A percentile compares a stretch with the other conserved stretches of the same genome.
These are phyloP conservation scores for Cryptotermes secundus DNA, from an alignment of 1,140 invertebrate species.

Conservation along the genomic window DNA sequence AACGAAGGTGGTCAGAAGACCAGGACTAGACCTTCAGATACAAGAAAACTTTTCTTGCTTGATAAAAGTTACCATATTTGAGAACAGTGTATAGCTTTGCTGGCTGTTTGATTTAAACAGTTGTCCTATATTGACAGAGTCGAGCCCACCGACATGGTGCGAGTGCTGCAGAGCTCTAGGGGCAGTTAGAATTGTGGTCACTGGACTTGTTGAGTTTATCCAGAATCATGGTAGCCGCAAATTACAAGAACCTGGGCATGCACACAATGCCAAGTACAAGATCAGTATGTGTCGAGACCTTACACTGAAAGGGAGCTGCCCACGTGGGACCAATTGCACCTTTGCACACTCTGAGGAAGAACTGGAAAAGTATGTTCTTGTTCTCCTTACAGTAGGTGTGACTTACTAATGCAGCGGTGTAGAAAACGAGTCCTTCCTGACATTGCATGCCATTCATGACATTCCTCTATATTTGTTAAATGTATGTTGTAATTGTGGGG, in stretches of 20 bases:
- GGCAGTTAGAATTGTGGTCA: constrained; percentile 77
- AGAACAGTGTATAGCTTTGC: too few species aligned
- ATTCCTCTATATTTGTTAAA: too few species aligned
- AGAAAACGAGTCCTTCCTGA: too few species aligned
- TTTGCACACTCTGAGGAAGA: constrained; percentile 92
- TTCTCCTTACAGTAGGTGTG: too few species aligned
- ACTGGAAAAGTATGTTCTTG: constrained; percentile 68
- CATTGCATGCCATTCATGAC: too few species aligned
- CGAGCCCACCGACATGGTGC: constrained; percentile 66
- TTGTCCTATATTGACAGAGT: constrained; percentile 60
- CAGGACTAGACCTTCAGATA: too few species aligned
- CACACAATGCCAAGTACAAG: constrained; percentile 81
- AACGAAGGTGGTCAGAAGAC: too few species aligned
- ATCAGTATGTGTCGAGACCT: constrained; percentile 89
- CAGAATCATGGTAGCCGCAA: constrained; percentile 73
- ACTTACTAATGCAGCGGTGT: too few species aligned
- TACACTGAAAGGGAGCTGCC: constrained; percentile 73
- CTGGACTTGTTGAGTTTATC: constrained; percentile 82
- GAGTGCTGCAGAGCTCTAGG: constrained; percentile 75
- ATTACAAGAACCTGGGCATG: constrained; percentile 56
- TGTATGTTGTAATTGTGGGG: too few species aligned
- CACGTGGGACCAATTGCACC: constrained; percentile 81
- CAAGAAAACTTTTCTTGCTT: too few species aligned
- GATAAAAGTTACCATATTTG: too few species aligned
- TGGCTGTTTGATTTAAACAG: too few species aligned